A percentile compares a stretch with the other conserved stretches of the same genome.
Conservation (phyloP, 1,140 invertebrate species). For the Drosophila ogumai region DNA sequence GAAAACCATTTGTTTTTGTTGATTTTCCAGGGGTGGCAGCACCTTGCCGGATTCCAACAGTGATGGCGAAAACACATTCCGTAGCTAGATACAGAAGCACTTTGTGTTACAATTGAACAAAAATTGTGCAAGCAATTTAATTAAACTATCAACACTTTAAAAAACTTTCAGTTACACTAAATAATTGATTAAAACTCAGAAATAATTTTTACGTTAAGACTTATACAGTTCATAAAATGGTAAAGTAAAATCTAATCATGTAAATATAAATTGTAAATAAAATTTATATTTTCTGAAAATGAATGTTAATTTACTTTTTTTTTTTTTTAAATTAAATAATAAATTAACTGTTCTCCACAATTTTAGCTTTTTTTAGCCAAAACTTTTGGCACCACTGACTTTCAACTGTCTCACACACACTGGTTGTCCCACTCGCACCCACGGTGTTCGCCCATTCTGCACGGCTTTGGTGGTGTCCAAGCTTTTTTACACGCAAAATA, state of each 20-base stretch:
- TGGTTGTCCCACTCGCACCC: conserved; percentile 46
- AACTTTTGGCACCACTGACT: conserved; percentile 26
- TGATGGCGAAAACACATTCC: not conserved
- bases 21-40: conserved; percentile 5
- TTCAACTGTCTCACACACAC: conserved; percentile 41
- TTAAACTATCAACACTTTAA: too few relatives aligned
- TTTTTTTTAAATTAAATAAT: not conserved
- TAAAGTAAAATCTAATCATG: too few relatives aligned
- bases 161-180: too few relatives aligned
- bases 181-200: too few relatives aligned
- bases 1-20: conserved; percentile 2
- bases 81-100: not conserved
- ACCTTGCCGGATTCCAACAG: not conserved
- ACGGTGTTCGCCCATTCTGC: conserved; percentile 15
- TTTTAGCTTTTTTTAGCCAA: conserved; percentile 5
- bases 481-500: conserved; percentile 64
- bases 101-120: not conserved
- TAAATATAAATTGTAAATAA: not conserved
- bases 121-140: too few relatives aligned
- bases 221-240: too few relatives aligned
- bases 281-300: not conserved
- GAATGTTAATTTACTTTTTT: not conserved
- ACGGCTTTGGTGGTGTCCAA: conserved; percentile 44
- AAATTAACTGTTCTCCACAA: not conserved
- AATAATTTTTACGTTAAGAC: too few relatives aligned